Evolutionary conservation across 1,140 invertebrate species (phyloP).

Genomic region (Globodera rostochiensis): DNA sequence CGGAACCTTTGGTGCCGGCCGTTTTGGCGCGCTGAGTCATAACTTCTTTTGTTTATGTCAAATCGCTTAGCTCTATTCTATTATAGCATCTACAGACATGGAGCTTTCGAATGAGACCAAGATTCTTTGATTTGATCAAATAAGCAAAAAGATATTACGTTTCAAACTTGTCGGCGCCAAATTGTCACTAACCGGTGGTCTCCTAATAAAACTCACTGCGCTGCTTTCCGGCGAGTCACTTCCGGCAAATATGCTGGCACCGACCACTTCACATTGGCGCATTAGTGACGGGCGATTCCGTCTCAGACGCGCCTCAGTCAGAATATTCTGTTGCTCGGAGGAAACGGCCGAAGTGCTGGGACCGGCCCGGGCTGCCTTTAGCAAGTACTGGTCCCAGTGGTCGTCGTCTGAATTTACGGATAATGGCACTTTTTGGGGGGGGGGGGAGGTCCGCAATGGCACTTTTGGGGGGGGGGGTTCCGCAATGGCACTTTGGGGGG

Average conservation of each 20-base stretch:
- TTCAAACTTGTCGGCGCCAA: neutral
- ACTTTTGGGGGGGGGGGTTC: too few relatives aligned
- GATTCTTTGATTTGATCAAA: too few relatives aligned
- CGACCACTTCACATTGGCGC: conserved; percentile 58
- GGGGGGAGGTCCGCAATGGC: too few relatives aligned
- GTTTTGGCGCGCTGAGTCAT: too few relatives aligned
- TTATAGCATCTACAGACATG: too few relatives aligned
- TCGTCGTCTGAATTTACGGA: conserved; percentile 36
- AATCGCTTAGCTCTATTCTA: too few relatives aligned
- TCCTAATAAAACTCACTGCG: neutral
- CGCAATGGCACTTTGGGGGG: too few relatives aligned
- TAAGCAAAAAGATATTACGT: too few relatives aligned
- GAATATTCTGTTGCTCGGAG: conserved; percentile 8
- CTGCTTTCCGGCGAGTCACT: conserved; percentile 18
- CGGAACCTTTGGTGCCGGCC: too few relatives aligned
- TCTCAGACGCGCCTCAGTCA: conserved; percentile 36
- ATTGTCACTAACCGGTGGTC: neutral
- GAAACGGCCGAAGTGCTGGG: conserved; percentile 14
- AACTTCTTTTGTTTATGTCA: too few relatives aligned
- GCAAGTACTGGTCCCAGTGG: conserved; percentile 62
- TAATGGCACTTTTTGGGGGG: too few relatives aligned
- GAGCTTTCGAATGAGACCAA: too few relatives aligned
- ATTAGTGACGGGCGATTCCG: conserved; percentile 63
- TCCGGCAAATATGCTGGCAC: conserved; percentile 22
- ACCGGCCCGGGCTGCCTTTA: conserved; percentile 43